Base-by-base conservation (phyloP, 2,797 vertebrate species). In the Hafferia zeledoni region DNA sequence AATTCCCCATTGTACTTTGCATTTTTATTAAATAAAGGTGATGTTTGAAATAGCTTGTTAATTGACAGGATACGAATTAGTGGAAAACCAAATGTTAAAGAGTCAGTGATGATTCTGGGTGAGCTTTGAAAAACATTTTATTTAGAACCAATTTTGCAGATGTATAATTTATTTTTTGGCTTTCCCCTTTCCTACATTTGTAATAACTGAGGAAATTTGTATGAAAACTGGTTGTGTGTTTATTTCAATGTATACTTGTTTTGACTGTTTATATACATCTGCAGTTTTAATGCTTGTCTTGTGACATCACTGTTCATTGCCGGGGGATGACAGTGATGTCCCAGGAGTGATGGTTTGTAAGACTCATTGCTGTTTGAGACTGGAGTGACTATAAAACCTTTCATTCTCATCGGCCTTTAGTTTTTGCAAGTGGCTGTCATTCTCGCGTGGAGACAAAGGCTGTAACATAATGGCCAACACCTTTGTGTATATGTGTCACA, bases 21-120 rank as follows among this genome's bases (percentile, higher is more conserved):
- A 94, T 95, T 96, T 96, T 97, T 94, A 94, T 94, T 96, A 80
- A 93, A 94, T 87, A 94, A 92, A 79, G 70, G 67, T 94, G 87
- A 83, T 94, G 64, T 94, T 95, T 79, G 83, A 92, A 96, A 94
- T 84, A 94, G 77, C 80, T 91, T 84, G 80, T 88, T 93, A 96
- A 96, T 91, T 93, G 94, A 77, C 91, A 94, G 74, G 90, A 80
- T 94, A 95, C 87, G 87, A 96, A 95, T 96, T 94, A 95, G 89
- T 53, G 35, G 70, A 77, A 91, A 95, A 88, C 41, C 43, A 88
- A 87, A 86, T 6, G 47, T 89, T 95, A 61, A 93, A 68, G 77
- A 96, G 67, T 72, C 31, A 4, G 67, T 89, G 85, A 84, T 96
- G 85, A 82, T 70, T 95, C 55, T 79, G 87, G 85, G 70, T 96